phyloP scores from a whole-genome alignment of 2,797 vertebrate genomes.

The Catharus ustulatus region DNA sequence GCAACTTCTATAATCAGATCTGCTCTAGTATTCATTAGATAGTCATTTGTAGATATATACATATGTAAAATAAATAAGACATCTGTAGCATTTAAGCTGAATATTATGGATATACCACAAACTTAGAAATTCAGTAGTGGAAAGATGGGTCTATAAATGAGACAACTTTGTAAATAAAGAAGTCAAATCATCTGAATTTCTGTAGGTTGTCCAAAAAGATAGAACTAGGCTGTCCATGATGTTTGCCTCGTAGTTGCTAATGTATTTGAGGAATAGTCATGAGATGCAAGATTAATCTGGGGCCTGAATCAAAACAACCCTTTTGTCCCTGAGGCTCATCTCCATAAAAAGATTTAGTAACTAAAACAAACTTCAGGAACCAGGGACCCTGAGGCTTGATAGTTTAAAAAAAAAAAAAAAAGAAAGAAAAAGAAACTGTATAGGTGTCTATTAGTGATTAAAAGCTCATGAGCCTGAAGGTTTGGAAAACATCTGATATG shows the following conservation, averaged over 20 bases:
- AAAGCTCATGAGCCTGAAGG: neutral
- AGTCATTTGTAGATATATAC: neutral
- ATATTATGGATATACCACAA: neutral
- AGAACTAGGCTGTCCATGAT: neutral
- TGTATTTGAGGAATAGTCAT: neutral
- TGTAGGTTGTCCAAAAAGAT: neutral
- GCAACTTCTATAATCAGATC: neutral
- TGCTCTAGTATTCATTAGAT: neutral
- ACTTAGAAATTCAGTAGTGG: neutral
- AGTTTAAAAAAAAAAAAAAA: neutral
- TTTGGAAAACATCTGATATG: constrained; percentile 1
- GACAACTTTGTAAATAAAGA: neutral
- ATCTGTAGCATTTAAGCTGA: neutral
- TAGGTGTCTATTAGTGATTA: neutral
- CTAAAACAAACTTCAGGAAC: neutral
- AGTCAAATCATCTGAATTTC: neutral
- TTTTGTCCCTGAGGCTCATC: neutral
- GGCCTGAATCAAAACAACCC: neutral
- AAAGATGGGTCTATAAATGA: neutral
- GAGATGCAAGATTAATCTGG: neutral
- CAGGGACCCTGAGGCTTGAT: neutral
- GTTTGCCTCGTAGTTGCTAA: neutral
- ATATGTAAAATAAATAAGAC: neutral
- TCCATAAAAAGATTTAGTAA: neutral
- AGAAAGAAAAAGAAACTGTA: too few species aligned